A percentile compares a stretch with the other conserved stretches of the same genome.
phyloP scores from a whole-genome alignment of 2,113 vertebrate species.

The Rhadina sibilatrix region DNA sequence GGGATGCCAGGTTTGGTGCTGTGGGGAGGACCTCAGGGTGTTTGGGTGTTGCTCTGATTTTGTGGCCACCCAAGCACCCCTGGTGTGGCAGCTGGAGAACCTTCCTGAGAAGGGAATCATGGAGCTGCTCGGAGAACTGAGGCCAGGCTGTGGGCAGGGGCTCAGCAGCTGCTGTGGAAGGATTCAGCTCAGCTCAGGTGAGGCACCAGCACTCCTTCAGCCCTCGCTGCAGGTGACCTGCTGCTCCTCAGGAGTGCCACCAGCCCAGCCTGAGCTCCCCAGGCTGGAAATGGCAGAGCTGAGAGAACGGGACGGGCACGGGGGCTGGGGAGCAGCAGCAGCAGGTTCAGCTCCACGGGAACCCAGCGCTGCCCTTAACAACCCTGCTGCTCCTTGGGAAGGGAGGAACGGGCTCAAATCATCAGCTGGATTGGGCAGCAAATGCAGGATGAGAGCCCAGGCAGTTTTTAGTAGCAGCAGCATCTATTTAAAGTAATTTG shows the following conservation, averaged over 20 bases:
- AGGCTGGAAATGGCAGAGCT: background rate
- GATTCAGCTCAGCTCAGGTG: background rate
- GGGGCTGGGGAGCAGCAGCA: constrained; percentile 11
- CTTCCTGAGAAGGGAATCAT: background rate
- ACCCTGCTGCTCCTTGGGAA: background rate
- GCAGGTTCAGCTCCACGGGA: background rate
- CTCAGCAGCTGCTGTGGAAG: background rate
- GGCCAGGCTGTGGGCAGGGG: background rate
- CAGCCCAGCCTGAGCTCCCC: background rate
- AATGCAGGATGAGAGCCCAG: background rate
- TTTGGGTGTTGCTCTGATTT: background rate
- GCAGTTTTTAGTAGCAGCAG: constrained; percentile 53
- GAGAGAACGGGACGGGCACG: background rate
- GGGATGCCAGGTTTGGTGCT: background rate
- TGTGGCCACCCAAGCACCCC: background rate
- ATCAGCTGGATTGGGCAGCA: constrained; percentile 30
- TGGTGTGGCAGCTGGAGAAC: background rate
- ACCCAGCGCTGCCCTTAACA: background rate
- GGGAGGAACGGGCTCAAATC: constrained; percentile 12
- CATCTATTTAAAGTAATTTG: constrained; percentile 64
- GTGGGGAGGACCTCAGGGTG: background rate
- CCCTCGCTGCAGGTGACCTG: background rate
- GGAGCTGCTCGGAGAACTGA: background rate
- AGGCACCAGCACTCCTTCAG: background rate
- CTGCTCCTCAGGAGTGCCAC: background rate